These are phyloP conservation scores for Scaptomyza flava DNA, from an alignment of 2,888 invertebrate genomes.

Conservation along the genomic window DNA sequence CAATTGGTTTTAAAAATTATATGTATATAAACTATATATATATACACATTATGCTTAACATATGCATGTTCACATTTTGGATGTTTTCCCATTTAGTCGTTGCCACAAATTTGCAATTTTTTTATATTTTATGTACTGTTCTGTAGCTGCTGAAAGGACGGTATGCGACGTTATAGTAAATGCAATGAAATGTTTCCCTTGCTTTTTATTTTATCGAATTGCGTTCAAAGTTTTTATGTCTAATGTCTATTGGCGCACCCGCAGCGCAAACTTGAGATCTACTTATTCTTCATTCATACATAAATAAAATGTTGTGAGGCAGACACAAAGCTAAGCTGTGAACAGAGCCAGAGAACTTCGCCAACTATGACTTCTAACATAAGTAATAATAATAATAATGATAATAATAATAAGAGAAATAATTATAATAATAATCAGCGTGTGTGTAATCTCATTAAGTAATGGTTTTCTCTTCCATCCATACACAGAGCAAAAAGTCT, in stretches of 20 bases:
- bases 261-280: too few relatives aligned
- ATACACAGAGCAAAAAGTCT: background rate
- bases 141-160: conserved; percentile 4
- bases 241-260: background rate
- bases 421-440: too few relatives aligned
- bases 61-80: too few relatives aligned
- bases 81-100: background rate
- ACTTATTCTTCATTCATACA: too few relatives aligned
- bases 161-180: background rate
- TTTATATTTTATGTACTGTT: conserved; percentile 1
- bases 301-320: too few relatives aligned
- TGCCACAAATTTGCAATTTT: too few relatives aligned
- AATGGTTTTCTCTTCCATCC: too few relatives aligned
- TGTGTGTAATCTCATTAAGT: too few relatives aligned
- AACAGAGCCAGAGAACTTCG: conserved; percentile 16
- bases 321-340: background rate
- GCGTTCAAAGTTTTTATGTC: conserved; percentile 16
- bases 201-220: conserved; percentile 17
- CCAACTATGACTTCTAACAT: conserved; percentile 2
- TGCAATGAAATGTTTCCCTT: background rate
- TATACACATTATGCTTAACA: too few relatives aligned
- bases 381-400: background rate
- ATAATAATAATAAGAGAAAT: background rate
- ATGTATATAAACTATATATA: too few relatives aligned
- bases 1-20: too few relatives aligned